Evolutionary conservation across 2,113 vertebrate genomes (phyloP).

Genomic region (Meriones unguiculatus): DNA sequence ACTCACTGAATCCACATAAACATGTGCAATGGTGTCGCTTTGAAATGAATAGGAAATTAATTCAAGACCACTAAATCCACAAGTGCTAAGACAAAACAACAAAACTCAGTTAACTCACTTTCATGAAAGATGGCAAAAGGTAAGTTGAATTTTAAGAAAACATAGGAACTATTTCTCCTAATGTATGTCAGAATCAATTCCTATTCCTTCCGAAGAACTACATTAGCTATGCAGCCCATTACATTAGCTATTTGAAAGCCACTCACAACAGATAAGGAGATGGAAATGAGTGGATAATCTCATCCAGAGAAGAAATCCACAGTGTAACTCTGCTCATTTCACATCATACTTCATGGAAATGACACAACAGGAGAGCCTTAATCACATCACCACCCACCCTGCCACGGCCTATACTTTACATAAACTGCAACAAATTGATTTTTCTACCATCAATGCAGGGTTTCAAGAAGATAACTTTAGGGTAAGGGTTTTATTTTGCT

Average conservation of each 20-base stretch:
- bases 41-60: background rate
- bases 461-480: slow-evolving; percentile 47
- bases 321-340: slow-evolving; percentile 56
- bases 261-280: slow-evolving; percentile 68
- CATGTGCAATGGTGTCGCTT: background rate
- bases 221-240: slow-evolving; percentile 56
- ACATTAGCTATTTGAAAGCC: slow-evolving; percentile 60
- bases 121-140: background rate
- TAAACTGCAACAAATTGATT: slow-evolving; percentile 72
- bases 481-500: slow-evolving; percentile 37
- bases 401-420: slow-evolving; percentile 45
- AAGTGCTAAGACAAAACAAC: background rate
- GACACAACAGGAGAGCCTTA: slow-evolving; percentile 54
- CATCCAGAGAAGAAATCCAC: slow-evolving; percentile 54
- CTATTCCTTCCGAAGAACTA: slow-evolving; percentile 35
- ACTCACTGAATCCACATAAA: background rate
- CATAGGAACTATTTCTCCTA: slow-evolving; percentile 36
- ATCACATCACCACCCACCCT: slow-evolving; percentile 63
- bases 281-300: slow-evolving; percentile 73
- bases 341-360: slow-evolving; percentile 61
- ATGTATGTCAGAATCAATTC: slow-evolving; percentile 46
- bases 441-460: slow-evolving; percentile 21
- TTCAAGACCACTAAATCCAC: background rate
- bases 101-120: background rate
- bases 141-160: slow-evolving; percentile 30